Evolutionary conservation across 2,113 vertebrate species (phyloP).

Genomic region (Fukomys damarensis): DNA sequence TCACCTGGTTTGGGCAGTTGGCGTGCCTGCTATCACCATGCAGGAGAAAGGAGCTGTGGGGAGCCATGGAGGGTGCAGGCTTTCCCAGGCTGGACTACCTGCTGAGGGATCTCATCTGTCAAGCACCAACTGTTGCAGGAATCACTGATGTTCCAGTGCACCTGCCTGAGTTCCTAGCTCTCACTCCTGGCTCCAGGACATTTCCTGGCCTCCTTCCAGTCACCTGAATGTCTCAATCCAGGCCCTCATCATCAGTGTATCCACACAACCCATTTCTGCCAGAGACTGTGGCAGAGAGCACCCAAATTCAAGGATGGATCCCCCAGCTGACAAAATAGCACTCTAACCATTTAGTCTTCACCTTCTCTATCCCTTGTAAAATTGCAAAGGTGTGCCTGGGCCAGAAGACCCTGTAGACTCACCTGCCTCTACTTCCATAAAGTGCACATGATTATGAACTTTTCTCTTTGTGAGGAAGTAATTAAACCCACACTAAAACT

Average conservation of each 20-base stretch:
- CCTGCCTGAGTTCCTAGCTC: neutral
- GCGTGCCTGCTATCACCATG: neutral
- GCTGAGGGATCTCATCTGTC: neutral
- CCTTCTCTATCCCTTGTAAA: neutral
- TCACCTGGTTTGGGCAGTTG: neutral
- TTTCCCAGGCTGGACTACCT: neutral
- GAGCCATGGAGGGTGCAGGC: too few relatives aligned
- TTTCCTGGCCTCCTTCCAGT: neutral
- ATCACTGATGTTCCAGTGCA: neutral
- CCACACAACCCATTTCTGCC: neutral
- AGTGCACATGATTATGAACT: neutral
- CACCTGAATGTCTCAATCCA: neutral
- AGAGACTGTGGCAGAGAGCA: neutral
- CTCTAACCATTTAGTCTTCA: neutral
- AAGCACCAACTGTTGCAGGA: accelerated
- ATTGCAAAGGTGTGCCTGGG: neutral
- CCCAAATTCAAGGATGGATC: neutral
- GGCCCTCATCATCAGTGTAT: neutral
- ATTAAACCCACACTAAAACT: constrained; percentile 77
- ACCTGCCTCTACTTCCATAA: neutral
- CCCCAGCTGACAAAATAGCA: neutral
- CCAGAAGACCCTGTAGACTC: neutral
- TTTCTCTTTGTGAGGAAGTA: constrained; percentile 19
- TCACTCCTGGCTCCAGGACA: accelerated
- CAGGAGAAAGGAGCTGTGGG: neutral